Base-by-base conservation (phyloP, 2,113 vertebrate genomes). In the Psettodes erumei region DNA sequence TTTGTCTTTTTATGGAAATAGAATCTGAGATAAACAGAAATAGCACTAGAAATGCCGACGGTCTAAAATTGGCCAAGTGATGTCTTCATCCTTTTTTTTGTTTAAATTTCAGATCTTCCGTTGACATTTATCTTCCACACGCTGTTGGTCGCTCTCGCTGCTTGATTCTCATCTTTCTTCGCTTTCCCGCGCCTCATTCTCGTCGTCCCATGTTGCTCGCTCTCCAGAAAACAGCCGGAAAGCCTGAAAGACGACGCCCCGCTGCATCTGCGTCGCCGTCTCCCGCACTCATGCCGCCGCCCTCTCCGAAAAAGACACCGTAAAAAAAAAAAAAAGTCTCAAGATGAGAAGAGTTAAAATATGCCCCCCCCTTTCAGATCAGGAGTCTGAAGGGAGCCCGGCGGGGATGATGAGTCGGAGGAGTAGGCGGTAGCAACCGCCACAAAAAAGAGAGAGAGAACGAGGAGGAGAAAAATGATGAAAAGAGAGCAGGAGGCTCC, bases 341-440 rank as follows among this genome's bases (percentile, higher is more conserved):
- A 38, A 83, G 71, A 91, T 85, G 74, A 85, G 69, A 83, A 28
- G 63, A 69, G 32, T 9, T 78, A 37, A 35, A 76, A 58, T 23
- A 74, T 75, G 59, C 55, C 25, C 35, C 75, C 60, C 71, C 32
- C 33, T 84, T 48, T 82, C 79, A 82, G 85, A 87, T 90, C 79
- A 85, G 33, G 61, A 72, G 60, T 67, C 72, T 85, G 70, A 61
- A 50, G 64, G 75, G 67, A 83, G 63, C 68, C 83, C 23, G n/a
- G 35, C 47, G 8, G 86, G 76, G 85, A 77, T 38, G 74, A 83
- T 51, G 79, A 83, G 81, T 81, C 8, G 60, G 71, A 86, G 43
- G 77, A 77, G 65, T 69, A 72, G 68, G 79, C 75, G 89, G 68
- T 51, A 53, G 30, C 68, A 32, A n/a, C 70, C 5, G 1, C 74